Conservation (phyloP, 2,888 invertebrate species). For the Luperina nickerlii region DNA sequence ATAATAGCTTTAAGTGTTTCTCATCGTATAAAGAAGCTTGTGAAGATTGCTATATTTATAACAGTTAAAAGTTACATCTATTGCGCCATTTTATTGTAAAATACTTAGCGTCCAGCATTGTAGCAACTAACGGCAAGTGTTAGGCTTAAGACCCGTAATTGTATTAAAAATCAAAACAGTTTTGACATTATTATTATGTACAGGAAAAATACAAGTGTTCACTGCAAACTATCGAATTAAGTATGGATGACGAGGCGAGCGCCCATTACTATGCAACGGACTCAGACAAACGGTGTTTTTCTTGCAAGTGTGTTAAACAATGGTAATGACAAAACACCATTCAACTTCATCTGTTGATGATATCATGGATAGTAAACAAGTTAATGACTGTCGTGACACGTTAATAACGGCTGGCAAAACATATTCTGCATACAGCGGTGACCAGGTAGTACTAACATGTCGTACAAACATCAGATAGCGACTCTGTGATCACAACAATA, state of each 20-base stretch:
- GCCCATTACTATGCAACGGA: conserved; percentile 49
- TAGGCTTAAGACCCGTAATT: conserved; percentile 76
- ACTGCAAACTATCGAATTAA: conserved; percentile 65
- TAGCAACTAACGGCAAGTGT: conserved; percentile 63
- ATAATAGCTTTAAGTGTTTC: conserved; percentile 40
- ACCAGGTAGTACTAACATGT: conserved; percentile 19
- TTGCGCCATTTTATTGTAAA: conserved; percentile 64
- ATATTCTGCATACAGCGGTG: conserved; percentile 54
- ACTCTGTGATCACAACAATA: conserved; percentile 49
- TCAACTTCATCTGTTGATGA: conserved; percentile 65
- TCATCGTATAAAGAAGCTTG: conserved; percentile 44
- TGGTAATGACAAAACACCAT: conserved; percentile 64
- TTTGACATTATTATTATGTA: conserved; percentile 60
- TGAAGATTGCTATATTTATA: conserved; percentile 55
- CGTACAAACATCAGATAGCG: conserved; percentile 33
- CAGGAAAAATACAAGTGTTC: conserved; percentile 67
- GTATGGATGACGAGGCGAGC: conserved; percentile 47
- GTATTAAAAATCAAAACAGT: conserved; percentile 68
- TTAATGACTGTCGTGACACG: conserved; percentile 69
- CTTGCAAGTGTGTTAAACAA: conserved; percentile 58
- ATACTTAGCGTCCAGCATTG: conserved; percentile 60
- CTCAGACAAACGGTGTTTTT: conserved; percentile 59
- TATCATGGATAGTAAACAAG: conserved; percentile 69
- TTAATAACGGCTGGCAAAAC: conserved; percentile 52
- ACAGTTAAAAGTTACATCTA: conserved; percentile 35